These are phyloP conservation scores for Leptobrachium leishanense DNA, from an alignment of 2,113 vertebrate genomes.

Conservation along the genomic window DNA sequence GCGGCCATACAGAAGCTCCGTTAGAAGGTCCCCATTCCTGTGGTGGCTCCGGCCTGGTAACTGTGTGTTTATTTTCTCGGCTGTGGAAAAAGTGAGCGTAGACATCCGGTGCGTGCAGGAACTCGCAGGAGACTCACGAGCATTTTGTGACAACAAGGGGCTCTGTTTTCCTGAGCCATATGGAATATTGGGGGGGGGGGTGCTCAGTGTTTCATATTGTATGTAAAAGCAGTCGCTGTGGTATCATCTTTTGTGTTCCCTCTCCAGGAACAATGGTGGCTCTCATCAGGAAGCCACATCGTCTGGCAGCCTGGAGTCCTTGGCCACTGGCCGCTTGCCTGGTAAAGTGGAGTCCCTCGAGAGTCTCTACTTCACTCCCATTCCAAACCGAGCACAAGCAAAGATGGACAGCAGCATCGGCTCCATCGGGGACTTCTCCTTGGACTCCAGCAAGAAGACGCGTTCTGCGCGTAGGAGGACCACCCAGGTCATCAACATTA, in stretches of 20 bases:
- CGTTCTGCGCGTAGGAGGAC: constrained; percentile 78
- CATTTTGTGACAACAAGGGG: no score
- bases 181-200: no score
- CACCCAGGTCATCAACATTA: constrained; percentile 82
- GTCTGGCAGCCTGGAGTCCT: constrained; percentile 67
- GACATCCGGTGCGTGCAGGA: no score
- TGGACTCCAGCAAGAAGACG: constrained; percentile 67
- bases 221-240: no score
- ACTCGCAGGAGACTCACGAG: no score
- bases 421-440: constrained; percentile 60
- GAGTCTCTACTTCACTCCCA: constrained; percentile 86
- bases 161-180: no score
- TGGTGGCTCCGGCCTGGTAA: no score
- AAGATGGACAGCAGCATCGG: constrained; percentile 66
- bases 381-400: constrained; percentile 57
- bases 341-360: constrained; percentile 73
- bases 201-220: no score
- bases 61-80: not conserved
- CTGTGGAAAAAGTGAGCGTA: not conserved
- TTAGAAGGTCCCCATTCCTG: no score
- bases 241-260: not conserved
- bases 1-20: no score
- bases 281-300: constrained; percentile 65
- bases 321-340: constrained; percentile 63
- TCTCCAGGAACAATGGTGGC: constrained; percentile 27